Base-by-base conservation (phyloP, 1,140 invertebrate species). In the Drosophila bifasciata region DNA sequence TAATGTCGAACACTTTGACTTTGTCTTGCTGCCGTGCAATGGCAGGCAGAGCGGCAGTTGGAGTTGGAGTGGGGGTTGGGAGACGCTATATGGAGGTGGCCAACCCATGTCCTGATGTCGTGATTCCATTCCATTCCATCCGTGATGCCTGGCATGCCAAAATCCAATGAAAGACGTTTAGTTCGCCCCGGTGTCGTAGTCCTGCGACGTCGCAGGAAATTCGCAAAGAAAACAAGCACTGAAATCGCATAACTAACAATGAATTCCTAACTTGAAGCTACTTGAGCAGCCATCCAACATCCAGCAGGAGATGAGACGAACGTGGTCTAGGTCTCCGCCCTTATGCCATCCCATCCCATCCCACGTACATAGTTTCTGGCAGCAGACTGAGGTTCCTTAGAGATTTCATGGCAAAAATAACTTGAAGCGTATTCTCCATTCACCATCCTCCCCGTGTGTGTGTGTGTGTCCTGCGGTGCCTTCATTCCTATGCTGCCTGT, bases 171-270 rank as follows among this genome's bases (percentile, higher is more conserved):
- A 88, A 86, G 83, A 78, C 83, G 83, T 86, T 86, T 88, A 86
- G 83, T 83, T 86, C 58, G 73, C 73, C 57, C 74, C 60, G 73
- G 53, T 84, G 60, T 66, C 69, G 62, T 49, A 56, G 49, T 45
- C 61, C 51, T 61, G 62, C 73, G 66, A 75, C 48, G 63, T 78
- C 66, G 62, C 70, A 55, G 79, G 78, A 77, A 88, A 89, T 83
- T 89, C 83, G 75, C 53, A 83, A 88, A 88, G 84, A 88, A 88
- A 88, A 88, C 83, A 88, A 88, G 83, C 83, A 88, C 88, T 89
- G 83, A 88, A 88, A 88, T 88, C 83, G 83, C 83, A 88, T 88
- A 88, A 88, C 83, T 88, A 89, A 88, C 84, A 88, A 88, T 88
- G 83, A 83, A 88, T 83, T 88, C 83, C 84, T 66, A 88, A 88